A percentile compares a stretch with the other conserved stretches of the same genome.
phyloP scores from a whole-genome alignment of 2,113 vertebrate species.

The Sprattus sprattus region DNA sequence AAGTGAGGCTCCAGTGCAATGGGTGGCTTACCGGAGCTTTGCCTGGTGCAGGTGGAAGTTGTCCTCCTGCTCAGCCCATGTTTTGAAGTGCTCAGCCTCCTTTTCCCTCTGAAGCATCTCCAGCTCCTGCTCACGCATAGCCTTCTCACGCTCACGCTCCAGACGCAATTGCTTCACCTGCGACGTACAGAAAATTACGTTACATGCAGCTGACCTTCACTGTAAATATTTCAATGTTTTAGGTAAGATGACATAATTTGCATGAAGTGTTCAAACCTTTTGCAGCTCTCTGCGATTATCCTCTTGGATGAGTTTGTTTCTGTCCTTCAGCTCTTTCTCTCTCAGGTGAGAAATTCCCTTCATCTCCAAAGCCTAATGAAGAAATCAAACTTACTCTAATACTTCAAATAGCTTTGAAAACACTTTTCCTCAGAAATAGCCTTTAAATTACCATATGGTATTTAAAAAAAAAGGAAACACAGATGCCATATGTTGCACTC shows the following conservation, averaged over 20 bases:
- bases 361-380: conserved; percentile 83
- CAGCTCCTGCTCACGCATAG: conserved; percentile 93
- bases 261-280: conserved; percentile 75
- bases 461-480: neutral
- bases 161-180: conserved; percentile 96
- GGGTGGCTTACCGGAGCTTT: conserved; percentile 79
- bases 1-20: neutral
- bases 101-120: conserved; percentile 98
- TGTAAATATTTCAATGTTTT: neutral
- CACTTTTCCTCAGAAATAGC: neutral
- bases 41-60: conserved; percentile 97
- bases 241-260: neutral
- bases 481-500: too few relatives aligned
- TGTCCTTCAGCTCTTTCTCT: conserved; percentile 93
- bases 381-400: neutral
- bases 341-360: conserved; percentile 94
- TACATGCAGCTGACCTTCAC: too few relatives aligned
- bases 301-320: conserved; percentile 94
- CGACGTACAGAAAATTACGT: neutral
- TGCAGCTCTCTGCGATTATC: conserved; percentile 95
- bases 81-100: conserved; percentile 97
- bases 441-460: neutral
- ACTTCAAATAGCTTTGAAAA: neutral
- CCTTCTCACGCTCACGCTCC: conserved; percentile 93
- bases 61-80: conserved; percentile 97